These are phyloP conservation scores for Epinotia bilunana DNA, from an alignment of 2,888 invertebrate species.

Conservation along the genomic window DNA sequence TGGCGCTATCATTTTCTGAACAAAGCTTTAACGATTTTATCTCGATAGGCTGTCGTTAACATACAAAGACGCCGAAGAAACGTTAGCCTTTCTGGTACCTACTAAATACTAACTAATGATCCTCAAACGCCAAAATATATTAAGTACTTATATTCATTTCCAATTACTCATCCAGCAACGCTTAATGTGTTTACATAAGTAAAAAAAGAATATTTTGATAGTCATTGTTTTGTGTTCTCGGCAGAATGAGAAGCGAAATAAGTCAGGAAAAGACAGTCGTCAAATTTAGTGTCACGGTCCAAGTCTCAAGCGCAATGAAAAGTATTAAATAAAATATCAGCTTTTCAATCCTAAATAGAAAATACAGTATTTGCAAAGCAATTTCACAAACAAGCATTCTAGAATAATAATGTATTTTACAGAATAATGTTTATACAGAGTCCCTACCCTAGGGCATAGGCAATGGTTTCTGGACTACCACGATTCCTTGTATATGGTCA, in stretches of 20 bases:
- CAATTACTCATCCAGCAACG: neutral
- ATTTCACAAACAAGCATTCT: too few species aligned
- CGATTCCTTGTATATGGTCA: too few species aligned
- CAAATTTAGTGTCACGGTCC: neutral
- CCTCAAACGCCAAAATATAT: neutral
- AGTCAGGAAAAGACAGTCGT: constrained; percentile 11
- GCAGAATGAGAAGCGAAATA: neutral
- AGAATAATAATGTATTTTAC: too few species aligned
- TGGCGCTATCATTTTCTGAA: too few species aligned
- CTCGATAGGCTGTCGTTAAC: too few species aligned
- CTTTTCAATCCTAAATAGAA: neutral
- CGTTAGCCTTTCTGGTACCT: neutral
- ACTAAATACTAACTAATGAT: neutral
- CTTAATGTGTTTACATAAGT: neutral
- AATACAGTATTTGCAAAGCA: too few species aligned
- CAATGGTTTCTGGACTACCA: too few species aligned
- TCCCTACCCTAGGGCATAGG: too few species aligned
- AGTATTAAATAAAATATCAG: neutral
- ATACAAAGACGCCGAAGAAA: neutral
- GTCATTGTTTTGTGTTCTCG: constrained; percentile 2
- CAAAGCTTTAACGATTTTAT: too few species aligned
- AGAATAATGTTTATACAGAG: too few species aligned
- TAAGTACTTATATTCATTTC: neutral
- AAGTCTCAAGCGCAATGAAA: neutral
- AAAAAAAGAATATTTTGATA: neutral